These are phyloP conservation scores for Tragelaphus imberbis DNA, from an alignment of 2,113 vertebrate species.

Conservation along the genomic window DNA sequence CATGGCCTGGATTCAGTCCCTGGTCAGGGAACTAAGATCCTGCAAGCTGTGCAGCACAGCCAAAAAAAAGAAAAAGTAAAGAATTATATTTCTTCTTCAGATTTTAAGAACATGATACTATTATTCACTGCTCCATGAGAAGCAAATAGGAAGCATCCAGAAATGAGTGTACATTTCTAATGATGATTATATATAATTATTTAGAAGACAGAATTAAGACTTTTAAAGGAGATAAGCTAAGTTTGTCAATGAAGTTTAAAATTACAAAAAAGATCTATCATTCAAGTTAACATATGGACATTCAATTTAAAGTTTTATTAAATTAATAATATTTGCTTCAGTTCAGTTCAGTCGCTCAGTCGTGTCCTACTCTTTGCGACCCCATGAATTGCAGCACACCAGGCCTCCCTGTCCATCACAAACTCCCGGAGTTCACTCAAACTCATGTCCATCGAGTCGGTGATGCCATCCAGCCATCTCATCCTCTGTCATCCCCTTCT, in stretches of 20 bases:
- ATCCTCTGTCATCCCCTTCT: too few species aligned
- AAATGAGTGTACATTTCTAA: not conserved
- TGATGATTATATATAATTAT: not conserved
- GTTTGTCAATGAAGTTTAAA: not conserved
- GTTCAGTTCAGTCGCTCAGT: too few species aligned
- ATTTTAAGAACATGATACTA: not conserved
- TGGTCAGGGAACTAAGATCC: not conserved
- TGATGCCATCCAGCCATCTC: too few species aligned
- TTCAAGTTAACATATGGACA: not conserved
- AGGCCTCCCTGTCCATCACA: too few species aligned
- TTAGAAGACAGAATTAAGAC: not conserved
- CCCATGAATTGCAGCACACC: too few species aligned
- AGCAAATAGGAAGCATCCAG: not conserved
- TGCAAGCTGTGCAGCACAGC: not conserved
- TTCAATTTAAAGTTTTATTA: conserved; percentile 1
- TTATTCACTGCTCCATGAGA: not conserved
- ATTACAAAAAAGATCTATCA: not conserved
- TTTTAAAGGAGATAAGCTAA: not conserved
- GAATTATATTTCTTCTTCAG: not conserved
- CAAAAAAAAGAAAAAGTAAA: not conserved
- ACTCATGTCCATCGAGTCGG: too few species aligned
- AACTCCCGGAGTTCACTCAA: too few species aligned
- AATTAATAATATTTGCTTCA: not conserved
- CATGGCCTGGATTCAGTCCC: not conserved
- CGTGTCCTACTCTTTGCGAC: too few species aligned